These are phyloP conservation scores for Antheraea assamensis DNA, from an alignment of 2,888 invertebrate species.

Conservation along the genomic window DNA sequence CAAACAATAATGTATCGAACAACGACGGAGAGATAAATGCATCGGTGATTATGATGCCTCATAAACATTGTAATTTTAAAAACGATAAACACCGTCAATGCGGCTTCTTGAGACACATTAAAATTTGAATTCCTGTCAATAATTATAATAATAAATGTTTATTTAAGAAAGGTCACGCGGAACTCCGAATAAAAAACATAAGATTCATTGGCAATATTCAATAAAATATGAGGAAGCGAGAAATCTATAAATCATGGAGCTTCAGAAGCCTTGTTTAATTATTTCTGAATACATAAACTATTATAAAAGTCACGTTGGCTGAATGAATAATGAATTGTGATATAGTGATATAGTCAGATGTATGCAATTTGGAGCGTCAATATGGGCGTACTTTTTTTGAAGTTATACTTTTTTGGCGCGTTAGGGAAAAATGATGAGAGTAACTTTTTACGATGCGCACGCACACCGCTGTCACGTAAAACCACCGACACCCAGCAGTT, in stretches of 20 bases:
- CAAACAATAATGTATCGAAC: not conserved
- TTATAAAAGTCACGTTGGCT: not conserved
- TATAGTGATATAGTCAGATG: too few relatives aligned
- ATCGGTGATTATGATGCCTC: not conserved
- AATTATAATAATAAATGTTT: not conserved
- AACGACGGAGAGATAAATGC: not conserved
- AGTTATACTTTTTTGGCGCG: too few relatives aligned
- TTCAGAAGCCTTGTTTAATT: not conserved
- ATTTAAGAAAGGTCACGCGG: not conserved
- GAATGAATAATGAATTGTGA: not conserved
- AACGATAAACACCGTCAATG: not conserved
- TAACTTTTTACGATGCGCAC: too few relatives aligned
- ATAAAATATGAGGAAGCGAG: not conserved
- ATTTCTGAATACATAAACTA: not conserved
- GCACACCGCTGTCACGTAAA: too few relatives aligned
- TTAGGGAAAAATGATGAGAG: too few relatives aligned
- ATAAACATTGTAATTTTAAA: constrained; percentile 6
- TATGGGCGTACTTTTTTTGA: too few relatives aligned
- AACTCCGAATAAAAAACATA: not conserved
- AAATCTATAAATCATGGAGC: not conserved
- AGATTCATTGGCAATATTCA: not conserved
- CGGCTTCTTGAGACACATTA: not conserved
- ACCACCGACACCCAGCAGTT: too few relatives aligned
- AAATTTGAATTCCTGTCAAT: not conserved
- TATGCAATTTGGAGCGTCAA: too few relatives aligned